Conservation (phyloP, 1,140 invertebrate genomes). For the Ridgeia piscesae region DNA sequence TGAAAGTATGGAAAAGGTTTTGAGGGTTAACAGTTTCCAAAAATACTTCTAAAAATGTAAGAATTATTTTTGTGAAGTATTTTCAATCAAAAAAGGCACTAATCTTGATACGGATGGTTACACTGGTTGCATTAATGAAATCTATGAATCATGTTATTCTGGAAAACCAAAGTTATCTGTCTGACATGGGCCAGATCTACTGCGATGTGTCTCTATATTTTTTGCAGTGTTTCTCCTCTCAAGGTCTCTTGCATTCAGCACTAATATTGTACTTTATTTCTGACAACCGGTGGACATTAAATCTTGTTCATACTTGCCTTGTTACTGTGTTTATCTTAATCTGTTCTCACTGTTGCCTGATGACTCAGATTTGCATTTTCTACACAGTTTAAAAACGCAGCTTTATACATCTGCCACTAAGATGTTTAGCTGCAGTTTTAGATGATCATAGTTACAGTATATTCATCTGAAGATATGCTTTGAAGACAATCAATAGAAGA, state of each 20-base stretch:
- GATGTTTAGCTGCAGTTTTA: not conserved
- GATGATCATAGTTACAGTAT: not conserved
- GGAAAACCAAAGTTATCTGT: not conserved
- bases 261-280: not conserved
- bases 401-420: not conserved
- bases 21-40: too few relatives aligned
- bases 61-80: not conserved
- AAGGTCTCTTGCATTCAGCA: not conserved
- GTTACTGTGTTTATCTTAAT: not conserved
- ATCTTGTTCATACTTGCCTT: not conserved
- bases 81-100: not conserved
- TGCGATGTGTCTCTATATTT: not conserved
- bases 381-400: not conserved
- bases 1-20: too few relatives aligned
- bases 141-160: not conserved
- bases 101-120: not conserved
- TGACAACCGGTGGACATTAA: not conserved
- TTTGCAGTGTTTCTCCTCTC: not conserved
- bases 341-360: not conserved
- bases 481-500: too few relatives aligned
- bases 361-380: not conserved
- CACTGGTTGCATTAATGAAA: not conserved
- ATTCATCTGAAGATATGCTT: too few relatives aligned
- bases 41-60: not conserved
- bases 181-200: not conserved